Conservation (phyloP, 1,140 invertebrate species). For the Saxidomus purpurata region DNA sequence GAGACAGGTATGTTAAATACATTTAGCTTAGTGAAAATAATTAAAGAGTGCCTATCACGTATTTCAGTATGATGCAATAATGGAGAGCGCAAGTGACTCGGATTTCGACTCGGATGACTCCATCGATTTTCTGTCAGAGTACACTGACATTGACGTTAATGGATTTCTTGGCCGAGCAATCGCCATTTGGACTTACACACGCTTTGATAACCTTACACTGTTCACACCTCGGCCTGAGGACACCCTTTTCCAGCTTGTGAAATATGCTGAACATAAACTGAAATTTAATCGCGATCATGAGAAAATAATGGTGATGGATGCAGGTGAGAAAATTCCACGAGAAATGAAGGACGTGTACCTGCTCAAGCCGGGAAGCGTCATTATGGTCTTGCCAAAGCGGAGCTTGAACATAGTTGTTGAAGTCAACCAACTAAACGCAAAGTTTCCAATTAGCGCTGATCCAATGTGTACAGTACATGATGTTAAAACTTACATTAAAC, state of each 20-base stretch:
- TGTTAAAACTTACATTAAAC: constrained; percentile 76
- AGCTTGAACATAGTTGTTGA: constrained; percentile 74
- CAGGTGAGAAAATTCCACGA: constrained; percentile 68
- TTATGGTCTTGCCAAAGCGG: constrained; percentile 77
- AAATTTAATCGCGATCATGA: constrained; percentile 73
- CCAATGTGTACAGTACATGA: constrained; percentile 74
- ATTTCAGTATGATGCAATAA: constrained; percentile 47
- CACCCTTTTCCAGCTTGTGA: constrained; percentile 70
- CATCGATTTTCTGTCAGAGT: constrained; percentile 58
- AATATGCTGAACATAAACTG: constrained; percentile 75
- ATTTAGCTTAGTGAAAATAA: no score
- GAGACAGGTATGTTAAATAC: no score
- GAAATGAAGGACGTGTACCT: constrained; percentile 73
- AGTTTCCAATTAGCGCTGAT: constrained; percentile 74
- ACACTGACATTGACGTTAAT: constrained; percentile 68
- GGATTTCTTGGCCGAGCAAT: constrained; percentile 80
- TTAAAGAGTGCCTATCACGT: no score
- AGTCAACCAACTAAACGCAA: constrained; percentile 77
- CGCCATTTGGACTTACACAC: constrained; percentile 97
- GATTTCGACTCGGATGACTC: constrained; percentile 66
- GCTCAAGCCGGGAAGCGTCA: constrained; percentile 71
- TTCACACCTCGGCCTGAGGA: constrained; percentile 88
- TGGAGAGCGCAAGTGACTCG: constrained; percentile 61
- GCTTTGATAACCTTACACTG: constrained; percentile 91
- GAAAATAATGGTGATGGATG: constrained; percentile 75